A percentile compares a stretch with the other conserved stretches of the same genome.
Evolutionary conservation across 2,888 invertebrate species (phyloP).

Genomic region (Cantharis flavilabris): DNA sequence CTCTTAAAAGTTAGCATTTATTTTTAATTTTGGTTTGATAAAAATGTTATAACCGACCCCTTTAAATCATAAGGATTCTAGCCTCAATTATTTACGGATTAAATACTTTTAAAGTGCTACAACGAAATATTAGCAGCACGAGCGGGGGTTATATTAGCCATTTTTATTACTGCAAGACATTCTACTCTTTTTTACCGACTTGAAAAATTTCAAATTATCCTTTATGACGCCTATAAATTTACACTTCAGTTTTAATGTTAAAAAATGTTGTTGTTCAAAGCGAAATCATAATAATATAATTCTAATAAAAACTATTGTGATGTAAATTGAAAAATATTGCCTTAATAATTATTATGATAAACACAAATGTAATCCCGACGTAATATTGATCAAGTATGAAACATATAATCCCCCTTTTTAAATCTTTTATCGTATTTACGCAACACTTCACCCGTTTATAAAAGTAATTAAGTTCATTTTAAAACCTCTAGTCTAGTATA

Average conservation of each 20-base stretch:
- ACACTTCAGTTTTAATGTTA: not conserved
- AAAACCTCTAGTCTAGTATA: not conserved
- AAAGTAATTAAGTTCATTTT: constrained; percentile 19
- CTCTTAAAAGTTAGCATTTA: not conserved
- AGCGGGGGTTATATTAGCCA: not conserved
- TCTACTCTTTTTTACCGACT: not conserved
- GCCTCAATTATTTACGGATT: not conserved
- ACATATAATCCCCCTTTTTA: not conserved
- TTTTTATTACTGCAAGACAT: not conserved
- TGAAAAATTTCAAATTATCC: not conserved
- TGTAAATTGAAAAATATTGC: not conserved
- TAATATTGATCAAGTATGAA: not conserved
- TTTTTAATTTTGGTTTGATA: not conserved
- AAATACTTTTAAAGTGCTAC: not conserved
- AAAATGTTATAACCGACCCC: not conserved
- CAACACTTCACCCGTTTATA: constrained; percentile 27
- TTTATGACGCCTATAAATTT: not conserved
- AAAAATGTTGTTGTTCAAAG: not conserved
- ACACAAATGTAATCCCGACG: not conserved
- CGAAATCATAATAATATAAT: not conserved
- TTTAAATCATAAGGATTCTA: not conserved
- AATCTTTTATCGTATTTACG: constrained; percentile 24
- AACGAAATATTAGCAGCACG: not conserved
- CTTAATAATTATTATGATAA: not conserved
- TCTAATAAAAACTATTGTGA: not conserved